These are phyloP conservation scores for Acropternis orthonyx DNA, from an alignment of 2,797 vertebrate species.

Conservation along the genomic window DNA sequence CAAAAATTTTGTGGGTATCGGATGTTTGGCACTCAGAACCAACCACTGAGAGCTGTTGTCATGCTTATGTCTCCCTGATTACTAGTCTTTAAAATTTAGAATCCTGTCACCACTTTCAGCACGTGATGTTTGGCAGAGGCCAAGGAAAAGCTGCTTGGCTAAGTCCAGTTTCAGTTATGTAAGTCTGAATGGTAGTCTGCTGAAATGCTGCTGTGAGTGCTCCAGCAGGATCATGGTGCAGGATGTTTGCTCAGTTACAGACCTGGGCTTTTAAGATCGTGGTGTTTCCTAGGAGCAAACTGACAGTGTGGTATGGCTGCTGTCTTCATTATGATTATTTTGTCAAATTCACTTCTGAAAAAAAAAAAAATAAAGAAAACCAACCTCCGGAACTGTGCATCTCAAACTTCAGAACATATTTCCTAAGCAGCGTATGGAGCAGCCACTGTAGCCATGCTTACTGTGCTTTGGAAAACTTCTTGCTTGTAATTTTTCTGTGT, in stretches of 20 bases:
- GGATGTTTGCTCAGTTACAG: not conserved
- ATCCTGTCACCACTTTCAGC: not conserved
- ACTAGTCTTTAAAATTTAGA: not conserved
- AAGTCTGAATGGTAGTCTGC: not conserved
- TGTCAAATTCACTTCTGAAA: not conserved
- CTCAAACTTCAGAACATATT: not conserved
- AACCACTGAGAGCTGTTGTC: not conserved
- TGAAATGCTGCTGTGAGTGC: not conserved
- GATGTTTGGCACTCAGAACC: not conserved
- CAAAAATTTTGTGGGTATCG: slow-evolving; percentile 23
- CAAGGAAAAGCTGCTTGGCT: not conserved
- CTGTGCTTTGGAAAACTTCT: not conserved
- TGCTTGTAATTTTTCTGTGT: not conserved
- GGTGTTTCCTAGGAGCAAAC: not conserved
- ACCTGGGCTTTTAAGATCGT: not conserved
- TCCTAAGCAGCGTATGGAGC: not conserved
- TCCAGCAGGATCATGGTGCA: not conserved
- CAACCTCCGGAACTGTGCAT: not conserved
- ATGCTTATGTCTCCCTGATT: not conserved
- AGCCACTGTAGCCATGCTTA: not conserved
- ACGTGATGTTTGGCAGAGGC: not conserved
- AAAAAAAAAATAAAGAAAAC: not conserved
- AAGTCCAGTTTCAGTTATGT: fast-evolving
- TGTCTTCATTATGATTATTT: not conserved
- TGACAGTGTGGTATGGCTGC: not conserved